Percentiles rank a stretch among this genome's conserved stretches.
Conservation (phyloP, 1,140 invertebrate genomes). For the Drosophila setifemur region DNA sequence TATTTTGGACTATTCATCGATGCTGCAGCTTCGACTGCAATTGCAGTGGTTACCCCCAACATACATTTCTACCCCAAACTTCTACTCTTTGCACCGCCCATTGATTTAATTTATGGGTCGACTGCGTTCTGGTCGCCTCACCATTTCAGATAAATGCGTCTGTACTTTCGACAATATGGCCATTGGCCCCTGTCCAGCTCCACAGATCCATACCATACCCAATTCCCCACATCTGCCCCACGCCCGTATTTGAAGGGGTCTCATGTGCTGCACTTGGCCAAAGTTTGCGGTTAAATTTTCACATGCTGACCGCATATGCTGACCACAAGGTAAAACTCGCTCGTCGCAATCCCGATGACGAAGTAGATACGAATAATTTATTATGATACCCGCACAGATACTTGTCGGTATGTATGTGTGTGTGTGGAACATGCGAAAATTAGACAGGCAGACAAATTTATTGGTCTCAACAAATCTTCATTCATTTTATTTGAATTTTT, state of each 20-base stretch:
- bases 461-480: conserved; percentile 73
- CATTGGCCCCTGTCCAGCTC: conserved; percentile 28
- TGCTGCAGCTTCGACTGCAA: conserved; percentile 47
- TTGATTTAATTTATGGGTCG: conserved; percentile 72
- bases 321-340: conserved; percentile 67
- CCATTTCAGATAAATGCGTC: conserved; percentile 75
- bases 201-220: not conserved
- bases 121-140: conserved; percentile 42
- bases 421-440: conserved; percentile 66
- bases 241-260: conserved; percentile 1
- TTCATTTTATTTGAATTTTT: conserved; percentile 50
- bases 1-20: conserved; percentile 41
- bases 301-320: conserved; percentile 67
- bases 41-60: conserved; percentile 17
- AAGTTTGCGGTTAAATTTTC: conserved; percentile 66
- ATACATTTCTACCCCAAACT: not conserved
- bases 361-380: conserved; percentile 78
- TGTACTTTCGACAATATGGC: conserved; percentile 68
- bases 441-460: conserved; percentile 79
- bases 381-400: conserved; percentile 67
- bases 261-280: conserved; percentile 55
- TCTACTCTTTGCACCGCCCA: conserved; percentile 9
- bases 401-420: conserved; percentile 23
- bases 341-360: conserved; percentile 68
- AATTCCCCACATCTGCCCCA: not conserved